A percentile compares a stretch with the other conserved stretches of the same genome.
Evolutionary conservation across 2,113 vertebrate species (phyloP).

Genomic region (Crotalus viridis): DNA sequence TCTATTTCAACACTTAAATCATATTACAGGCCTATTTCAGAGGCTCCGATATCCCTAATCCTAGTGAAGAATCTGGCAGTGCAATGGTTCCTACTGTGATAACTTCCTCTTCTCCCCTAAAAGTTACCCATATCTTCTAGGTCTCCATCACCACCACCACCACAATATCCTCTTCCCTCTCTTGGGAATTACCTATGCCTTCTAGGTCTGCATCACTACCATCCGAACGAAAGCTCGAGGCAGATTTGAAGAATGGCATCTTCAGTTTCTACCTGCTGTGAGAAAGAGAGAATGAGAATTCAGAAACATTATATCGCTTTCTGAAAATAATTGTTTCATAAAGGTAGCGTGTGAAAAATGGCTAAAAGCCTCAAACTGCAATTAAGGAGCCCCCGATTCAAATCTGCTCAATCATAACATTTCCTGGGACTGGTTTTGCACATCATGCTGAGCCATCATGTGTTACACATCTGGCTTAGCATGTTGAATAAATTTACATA

Average conservation of each 20-base stretch:
- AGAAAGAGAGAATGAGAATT: not conserved
- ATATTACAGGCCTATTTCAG: not conserved
- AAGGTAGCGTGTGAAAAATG: not conserved
- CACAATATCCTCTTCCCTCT: slow-evolving; percentile 15
- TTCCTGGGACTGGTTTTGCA: not conserved
- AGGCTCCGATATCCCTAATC: not conserved
- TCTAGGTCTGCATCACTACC: slow-evolving; percentile 72
- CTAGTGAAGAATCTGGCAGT: not conserved
- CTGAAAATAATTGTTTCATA: not conserved
- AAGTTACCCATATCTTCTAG: slow-evolving; percentile 69
- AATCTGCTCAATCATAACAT: not conserved
- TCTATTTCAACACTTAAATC: not conserved
- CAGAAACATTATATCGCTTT: not conserved
- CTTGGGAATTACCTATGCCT: slow-evolving; percentile 64
- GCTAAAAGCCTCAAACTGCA: not conserved
- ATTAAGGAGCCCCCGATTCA: not conserved
- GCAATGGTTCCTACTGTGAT: not conserved
- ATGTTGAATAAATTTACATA: not conserved
- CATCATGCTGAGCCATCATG: not conserved
- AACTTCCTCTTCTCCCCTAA: not conserved
- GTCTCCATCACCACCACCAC: slow-evolving; percentile 71
- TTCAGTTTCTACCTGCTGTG: slow-evolving; percentile 1
- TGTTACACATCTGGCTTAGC: not conserved
- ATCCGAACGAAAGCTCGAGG: slow-evolving; percentile 64
- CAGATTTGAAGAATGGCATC: slow-evolving; percentile 72